Evolutionary conservation across 2,797 vertebrate genomes (phyloP).

Genomic region (Sebastes hopkinsi): DNA sequence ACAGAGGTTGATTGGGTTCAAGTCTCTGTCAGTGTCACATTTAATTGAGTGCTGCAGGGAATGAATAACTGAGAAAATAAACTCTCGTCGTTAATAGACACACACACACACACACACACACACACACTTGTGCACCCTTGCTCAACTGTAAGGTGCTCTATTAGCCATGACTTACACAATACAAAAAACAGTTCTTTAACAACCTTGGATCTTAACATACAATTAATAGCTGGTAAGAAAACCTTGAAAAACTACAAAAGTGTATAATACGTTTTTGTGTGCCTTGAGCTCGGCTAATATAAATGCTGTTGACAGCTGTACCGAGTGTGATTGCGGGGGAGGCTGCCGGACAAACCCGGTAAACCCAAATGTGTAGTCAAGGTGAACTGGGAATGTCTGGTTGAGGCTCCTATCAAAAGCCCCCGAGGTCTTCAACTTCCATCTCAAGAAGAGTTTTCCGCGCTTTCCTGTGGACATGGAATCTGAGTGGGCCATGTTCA

Average conservation of each 20-base stretch:
- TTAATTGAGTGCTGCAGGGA: slow-evolving; percentile 43
- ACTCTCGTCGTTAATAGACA: background rate
- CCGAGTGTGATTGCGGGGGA: too few relatives aligned
- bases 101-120: background rate
- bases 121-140: background rate
- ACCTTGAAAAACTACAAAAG: background rate
- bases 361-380: too few relatives aligned
- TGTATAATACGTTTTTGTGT: background rate
- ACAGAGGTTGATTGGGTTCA: slow-evolving; percentile 52
- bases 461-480: background rate
- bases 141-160: slow-evolving; percentile 4
- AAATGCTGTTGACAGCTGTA: background rate
- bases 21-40: slow-evolving; percentile 44
- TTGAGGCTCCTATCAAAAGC: too few relatives aligned
- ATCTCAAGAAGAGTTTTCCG: too few relatives aligned
- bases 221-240: background rate
- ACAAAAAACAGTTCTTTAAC: background rate
- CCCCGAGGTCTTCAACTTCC: too few relatives aligned
- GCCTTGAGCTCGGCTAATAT: background rate
- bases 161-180: slow-evolving; percentile 5
- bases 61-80: slow-evolving; percentile 38
- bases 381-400: too few relatives aligned
- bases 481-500: background rate
- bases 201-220: background rate
- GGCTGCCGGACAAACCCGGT: too few relatives aligned